Base-by-base conservation (phyloP, 2,113 vertebrate genomes). In the Eublepharis macularius region DNA sequence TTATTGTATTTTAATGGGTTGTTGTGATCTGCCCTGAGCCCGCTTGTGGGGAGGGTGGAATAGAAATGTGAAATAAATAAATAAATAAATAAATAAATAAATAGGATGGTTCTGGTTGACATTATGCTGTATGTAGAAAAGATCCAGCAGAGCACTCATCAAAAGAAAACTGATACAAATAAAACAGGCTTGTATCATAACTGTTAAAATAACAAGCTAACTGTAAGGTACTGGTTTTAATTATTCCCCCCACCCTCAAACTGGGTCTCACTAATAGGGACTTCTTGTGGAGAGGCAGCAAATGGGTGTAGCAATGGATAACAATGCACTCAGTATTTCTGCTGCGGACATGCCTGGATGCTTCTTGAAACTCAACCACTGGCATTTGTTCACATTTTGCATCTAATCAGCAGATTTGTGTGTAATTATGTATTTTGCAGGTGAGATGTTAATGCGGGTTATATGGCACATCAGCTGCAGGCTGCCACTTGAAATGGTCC, bases 401-500 rank as follows among this genome's bases (percentile, higher is more conserved):
- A 84, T 85, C 83, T 88, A 77, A 92, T 91, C 87, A 88, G 70
- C 57, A 76, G 86, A 93, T 94, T 79, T 85, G 80, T 73, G 21
- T 87, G 57, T 76, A 90, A 79, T 92, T 86, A 72, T 45, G 66
- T 60, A 60, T 93, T 93, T 93, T 94, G 81, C 92, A 93, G 83
- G 89, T 80, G 87, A 93, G 75, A 65, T 77, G 90, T 92, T 92
- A 93, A 84, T 88, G 86, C 0, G 75, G 85, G 86, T 87, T 87
- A 84, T 77, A 68, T 90, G 86, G 54, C 83, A 87, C 32, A 87
- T 90, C 90, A 93, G 86, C 89, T 89, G 91, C 78, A 82, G 43
- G 82, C 78, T 92, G 88, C 90, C 86, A 92, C 89, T 93, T 89
- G 90, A 93, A 94, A 91, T 80, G 84, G 88, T 68, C 77, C 41